These are phyloP conservation scores for Eurypyga helias DNA, from an alignment of 2,113 vertebrate species.

Conservation along the genomic window DNA sequence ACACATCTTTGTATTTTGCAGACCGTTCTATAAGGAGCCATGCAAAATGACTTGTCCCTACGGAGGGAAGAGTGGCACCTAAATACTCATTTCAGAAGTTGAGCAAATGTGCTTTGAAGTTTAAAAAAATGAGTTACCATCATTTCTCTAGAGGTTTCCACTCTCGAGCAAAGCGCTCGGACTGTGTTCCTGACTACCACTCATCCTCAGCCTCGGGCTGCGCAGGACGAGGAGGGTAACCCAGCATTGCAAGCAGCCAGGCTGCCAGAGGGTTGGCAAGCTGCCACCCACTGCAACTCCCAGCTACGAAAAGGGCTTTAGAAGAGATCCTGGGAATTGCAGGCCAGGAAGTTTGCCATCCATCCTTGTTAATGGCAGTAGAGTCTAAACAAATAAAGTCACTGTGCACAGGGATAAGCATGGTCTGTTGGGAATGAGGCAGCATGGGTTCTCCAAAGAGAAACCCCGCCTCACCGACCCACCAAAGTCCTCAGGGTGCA, in stretches of 20 bases:
- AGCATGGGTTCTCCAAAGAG: not conserved
- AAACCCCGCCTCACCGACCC: not conserved
- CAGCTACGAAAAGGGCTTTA: not conserved
- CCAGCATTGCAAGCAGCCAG: not conserved
- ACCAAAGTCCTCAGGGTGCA: not conserved
- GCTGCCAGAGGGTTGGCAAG: not conserved
- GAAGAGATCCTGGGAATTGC: not conserved
- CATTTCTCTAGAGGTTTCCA: not conserved
- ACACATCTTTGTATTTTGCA: not conserved
- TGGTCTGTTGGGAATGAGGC: not conserved
- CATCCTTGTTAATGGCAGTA: not conserved
- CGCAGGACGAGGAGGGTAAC: rapidly evolving
- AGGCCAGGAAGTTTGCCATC: not conserved
- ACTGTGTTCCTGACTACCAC: not conserved
- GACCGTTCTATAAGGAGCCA: not conserved
- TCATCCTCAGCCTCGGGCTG: not conserved
- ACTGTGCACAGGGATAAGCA: not conserved
- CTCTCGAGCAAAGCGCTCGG: not conserved
- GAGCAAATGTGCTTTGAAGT: not conserved
- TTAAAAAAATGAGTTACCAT: not conserved
- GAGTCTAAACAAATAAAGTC: not conserved
- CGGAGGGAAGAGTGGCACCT: not conserved
- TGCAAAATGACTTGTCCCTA: not conserved
- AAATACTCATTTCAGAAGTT: not conserved
- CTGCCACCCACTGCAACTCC: not conserved